These are phyloP conservation scores for Tringa solitaria DNA, from an alignment of 2,113 vertebrate genomes.

Conservation along the genomic window DNA sequence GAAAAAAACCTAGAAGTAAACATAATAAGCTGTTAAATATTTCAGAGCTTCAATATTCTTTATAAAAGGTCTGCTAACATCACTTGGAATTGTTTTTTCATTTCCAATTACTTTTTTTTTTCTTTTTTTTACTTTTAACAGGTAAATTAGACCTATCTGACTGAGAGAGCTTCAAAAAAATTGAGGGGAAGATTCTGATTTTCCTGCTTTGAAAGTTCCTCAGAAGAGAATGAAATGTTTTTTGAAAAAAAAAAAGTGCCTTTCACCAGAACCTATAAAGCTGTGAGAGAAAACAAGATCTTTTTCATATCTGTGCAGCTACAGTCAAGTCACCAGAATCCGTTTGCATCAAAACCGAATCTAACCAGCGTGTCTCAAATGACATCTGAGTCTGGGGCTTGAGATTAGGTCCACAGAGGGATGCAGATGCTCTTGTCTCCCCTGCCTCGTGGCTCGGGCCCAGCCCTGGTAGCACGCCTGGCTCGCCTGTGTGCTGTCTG, in stretches of 20 bases:
- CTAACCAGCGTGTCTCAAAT: rapidly evolving
- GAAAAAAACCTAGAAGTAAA: not conserved
- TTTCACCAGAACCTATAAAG: not conserved
- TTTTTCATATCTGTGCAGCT: not conserved
- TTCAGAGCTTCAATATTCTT: not conserved
- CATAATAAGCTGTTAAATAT: not conserved
- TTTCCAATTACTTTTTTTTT: not conserved
- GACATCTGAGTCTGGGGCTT: not conserved
- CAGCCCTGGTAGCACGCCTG: not conserved
- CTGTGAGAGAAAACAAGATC: rapidly evolving
- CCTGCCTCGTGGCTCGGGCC: not conserved
- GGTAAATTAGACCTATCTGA: not conserved
- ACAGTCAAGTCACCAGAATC: not conserved
- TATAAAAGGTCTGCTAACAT: not conserved
- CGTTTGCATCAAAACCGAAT: not conserved
- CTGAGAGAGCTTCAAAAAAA: not conserved
- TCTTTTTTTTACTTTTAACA: not conserved
- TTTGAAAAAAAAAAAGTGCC: not conserved
- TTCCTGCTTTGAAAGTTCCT: not conserved
- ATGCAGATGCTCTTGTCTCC: not conserved
- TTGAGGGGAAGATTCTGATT: not conserved
- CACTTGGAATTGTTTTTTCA: not conserved
- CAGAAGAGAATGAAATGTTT: not conserved
- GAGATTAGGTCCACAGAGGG: not conserved
- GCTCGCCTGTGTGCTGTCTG: not conserved